Evolutionary conservation across 1,140 invertebrate genomes (phyloP), one percentile per base, ranked within the genome.

Genomic region (Maniola jurtina): DNA sequence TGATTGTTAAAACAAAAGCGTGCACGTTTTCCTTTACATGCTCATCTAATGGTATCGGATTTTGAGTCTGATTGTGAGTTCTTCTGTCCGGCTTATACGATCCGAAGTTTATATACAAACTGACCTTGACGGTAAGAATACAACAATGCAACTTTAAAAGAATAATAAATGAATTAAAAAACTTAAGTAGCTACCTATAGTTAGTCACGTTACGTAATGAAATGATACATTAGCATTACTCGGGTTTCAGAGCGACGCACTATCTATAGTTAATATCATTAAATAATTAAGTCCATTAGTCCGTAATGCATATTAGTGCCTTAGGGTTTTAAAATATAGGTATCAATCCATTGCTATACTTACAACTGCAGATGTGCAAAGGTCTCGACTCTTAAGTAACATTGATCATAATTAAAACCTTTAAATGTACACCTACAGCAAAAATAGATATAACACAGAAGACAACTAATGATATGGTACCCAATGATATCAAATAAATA

Each of bases 31-130:
- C 25, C 25, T 2, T 25, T 25, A 15, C 11, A 66, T 45, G 42
- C 13, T 45, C 42, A 45, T 73, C 72, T 80, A 66, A 61, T 57
- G 56, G 69, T 76, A 79, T 70, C 77, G 75, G 77, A 71, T 67
- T 66, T 76, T 76, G 79, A 81, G n/a, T 84, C 80, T 73, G 72
- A 80, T 79, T 76, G 78, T 79, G 79, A 71, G 71, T 66, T 83
- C 80, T 73, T 72, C 71, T 83, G 81, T 75, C 84, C 81, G 80
- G 84, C 80, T 85, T 81, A 79, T 85, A 85, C 80, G 77, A 71
- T 80, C 75, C 64, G 66, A 66, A 76, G 70, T 71, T 72, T 71
- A 76, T 72, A 66, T 4, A 25, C 4, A 25, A 25, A 25, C 48
- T 75, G 80, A 83, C 84, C 84, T 87, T 87, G 81, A 74, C 68